Evolutionary conservation across 2,797 vertebrate species (phyloP), one percentile per base, ranked within the genome.

Genomic region (Sternarchorhynchus goeldii): DNA sequence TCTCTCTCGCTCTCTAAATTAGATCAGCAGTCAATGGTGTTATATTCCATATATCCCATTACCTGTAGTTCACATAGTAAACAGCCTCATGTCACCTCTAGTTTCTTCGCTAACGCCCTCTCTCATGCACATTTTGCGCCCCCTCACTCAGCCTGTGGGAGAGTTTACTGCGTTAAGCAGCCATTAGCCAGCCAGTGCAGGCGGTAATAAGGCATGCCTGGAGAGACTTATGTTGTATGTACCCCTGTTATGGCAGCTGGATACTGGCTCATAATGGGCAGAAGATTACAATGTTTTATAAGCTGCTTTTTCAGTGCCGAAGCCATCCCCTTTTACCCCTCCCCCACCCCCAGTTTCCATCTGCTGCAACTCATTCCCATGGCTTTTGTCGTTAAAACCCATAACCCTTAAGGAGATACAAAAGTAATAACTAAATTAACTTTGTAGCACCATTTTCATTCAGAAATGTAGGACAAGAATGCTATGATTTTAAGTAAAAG

Each of bases 1-100:
- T 82, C 75, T 59, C 55, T 77, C 81, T 14, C 69, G n/a, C 59
- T 50, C 36, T 72, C 20, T 65, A 62, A 84, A 85, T 85, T 59
- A 85, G 80, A 84, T 83, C 78, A 81, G 73, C 71, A 71, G 68
- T 65, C 75, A 53, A 73, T 81, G 74, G 72, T 82, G 45, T 69
- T 18, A 67, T 75, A 79, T 82, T 70, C 68, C 77, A 67, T 69
- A 53, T 81, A 77, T 80, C 55, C 73, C 65, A 82, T 89, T 81
- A 85, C 73, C 73, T 68, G 69, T 79, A 75, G 59, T 72, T 75
- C 81, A 67, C 58, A 67, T 67, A 70, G 63, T 76, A 77, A 73
- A 79, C 64, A 36, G 57, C 60, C 25, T 67, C 75, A 55, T 58
- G 41, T 75, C 79, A 83, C 79, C 77, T 85, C 73, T 79, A 79